phyloP scores from a whole-genome alignment of 2,797 vertebrate genomes.

The Enteromius paludinosus region DNA sequence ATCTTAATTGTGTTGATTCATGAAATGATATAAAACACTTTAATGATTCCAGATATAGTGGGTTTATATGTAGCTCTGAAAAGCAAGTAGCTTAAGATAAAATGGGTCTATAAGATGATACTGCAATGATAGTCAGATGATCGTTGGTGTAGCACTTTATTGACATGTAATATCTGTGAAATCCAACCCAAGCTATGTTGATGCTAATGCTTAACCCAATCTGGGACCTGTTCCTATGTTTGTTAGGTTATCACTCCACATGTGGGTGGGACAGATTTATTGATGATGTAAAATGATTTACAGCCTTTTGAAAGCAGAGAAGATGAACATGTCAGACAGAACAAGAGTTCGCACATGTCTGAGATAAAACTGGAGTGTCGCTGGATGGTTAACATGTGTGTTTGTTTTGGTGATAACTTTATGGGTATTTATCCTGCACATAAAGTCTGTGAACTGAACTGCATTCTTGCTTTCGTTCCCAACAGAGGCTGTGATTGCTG shows the following conservation, averaged over 20 bases:
- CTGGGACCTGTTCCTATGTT: background rate
- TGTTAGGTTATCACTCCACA: constrained; percentile 14
- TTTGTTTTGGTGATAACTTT: background rate
- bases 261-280: background rate
- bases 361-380: background rate
- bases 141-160: background rate
- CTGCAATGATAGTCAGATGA: background rate
- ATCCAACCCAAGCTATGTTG: constrained; percentile 9
- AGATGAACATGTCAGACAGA: constrained; percentile 4
- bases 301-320: background rate
- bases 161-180: constrained; percentile 15
- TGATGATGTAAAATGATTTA: constrained; percentile 21
- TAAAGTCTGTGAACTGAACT: background rate
- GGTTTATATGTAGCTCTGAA: background rate
- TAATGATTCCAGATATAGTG: background rate
- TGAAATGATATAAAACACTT: background rate
- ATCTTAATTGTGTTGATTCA: background rate
- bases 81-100: background rate
- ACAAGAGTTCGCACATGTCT: background rate
- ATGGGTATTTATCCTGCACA: background rate
- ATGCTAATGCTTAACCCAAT: background rate
- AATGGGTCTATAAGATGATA: background rate
- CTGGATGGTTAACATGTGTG: background rate
- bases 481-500: constrained; percentile 70
- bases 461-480: constrained; percentile 43